Conservation (phyloP, 2,888 invertebrate genomes). For the Colostygia pectinataria region DNA sequence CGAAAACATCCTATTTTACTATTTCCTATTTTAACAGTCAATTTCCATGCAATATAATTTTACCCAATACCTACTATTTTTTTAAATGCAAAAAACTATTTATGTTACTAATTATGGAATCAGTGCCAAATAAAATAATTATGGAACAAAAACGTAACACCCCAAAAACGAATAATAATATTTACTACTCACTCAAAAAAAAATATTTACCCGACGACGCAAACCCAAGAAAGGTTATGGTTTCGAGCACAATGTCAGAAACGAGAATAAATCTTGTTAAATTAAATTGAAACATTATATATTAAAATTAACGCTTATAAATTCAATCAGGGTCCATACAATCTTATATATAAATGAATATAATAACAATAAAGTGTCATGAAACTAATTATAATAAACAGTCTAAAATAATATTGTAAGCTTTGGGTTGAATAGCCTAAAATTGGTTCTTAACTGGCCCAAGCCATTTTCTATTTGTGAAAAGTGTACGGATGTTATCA, state of each 20-base stretch:
- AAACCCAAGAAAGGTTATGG: neutral
- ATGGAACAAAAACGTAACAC: too few species aligned
- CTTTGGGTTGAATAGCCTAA: slow-evolving; percentile 62
- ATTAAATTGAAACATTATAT: too few species aligned
- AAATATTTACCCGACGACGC: neutral
- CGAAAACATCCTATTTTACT: slow-evolving; percentile 2
- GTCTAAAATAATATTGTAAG: slow-evolving; percentile 40
- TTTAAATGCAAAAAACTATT: too few species aligned
- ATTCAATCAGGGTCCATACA: slow-evolving; percentile 30
- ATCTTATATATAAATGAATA: slow-evolving; percentile 36
- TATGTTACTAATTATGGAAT: too few species aligned
- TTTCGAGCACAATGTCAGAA: too few species aligned
- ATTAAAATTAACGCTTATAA: slow-evolving; percentile 7
- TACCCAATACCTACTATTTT: neutral
- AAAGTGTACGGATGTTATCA: slow-evolving; percentile 17
- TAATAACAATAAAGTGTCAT: slow-evolving; percentile 48
- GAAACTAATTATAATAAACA: slow-evolving; percentile 40
- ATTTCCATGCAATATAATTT: slow-evolving; percentile 9
- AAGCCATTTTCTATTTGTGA: slow-evolving; percentile 53
- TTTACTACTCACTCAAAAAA: neutral
- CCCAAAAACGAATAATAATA: too few species aligned
- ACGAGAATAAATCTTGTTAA: too few species aligned
- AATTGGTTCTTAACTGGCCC: slow-evolving; percentile 52
- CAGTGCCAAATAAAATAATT: too few species aligned
- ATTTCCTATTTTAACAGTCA: slow-evolving; percentile 16